Evolutionary conservation across 2,888 invertebrate genomes (phyloP), one percentile per base, ranked within the genome.

Genomic region (Subacronicta megacephala): DNA sequence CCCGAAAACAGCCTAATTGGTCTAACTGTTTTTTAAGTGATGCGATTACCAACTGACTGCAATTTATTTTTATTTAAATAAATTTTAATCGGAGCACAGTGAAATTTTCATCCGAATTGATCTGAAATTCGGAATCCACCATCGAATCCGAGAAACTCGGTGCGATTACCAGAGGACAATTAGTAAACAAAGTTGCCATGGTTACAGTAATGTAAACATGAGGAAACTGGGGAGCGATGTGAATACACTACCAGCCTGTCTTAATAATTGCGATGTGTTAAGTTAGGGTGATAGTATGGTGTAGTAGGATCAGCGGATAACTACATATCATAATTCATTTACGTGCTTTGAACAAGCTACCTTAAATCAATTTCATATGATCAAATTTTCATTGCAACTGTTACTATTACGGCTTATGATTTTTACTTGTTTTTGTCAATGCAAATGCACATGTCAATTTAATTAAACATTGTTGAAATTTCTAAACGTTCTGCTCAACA

Each of bases 191-290:
- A 56, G 79, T 82, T 57, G 63, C 80, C 72, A 80, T 78, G 62
- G 80, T 55, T 80, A 84, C 81, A 38, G 63, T 64, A 73, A 69
- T 69, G 75, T 80, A 83, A 82, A 83, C 82, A 83, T 33, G 60
- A 52, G 50, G 23, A 44, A 31, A 52, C 52, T 50, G 50, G 68
- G 62, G 69, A 71, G 70, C 63, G 69, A 56, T 67, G 70, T 72
- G 72, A 67, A 72, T 76, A 62, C 56, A 56, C 58, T 52, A 72
- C 57, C 44, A 72, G 68, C 72, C 75, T 65, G 78, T 80, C 75
- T 69, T 78, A 77, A 77, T 82, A 81, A 79, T 65, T 69, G 68
- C 71, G 62, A 75, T 75, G 70, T 70, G 54, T 55, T 41, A 56
- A 61, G 59, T 71, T 37, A 53, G 44, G 54, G 50, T 17, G 42